phyloP scores from a whole-genome alignment of 2,113 vertebrate genomes.

The Lampris incognitus region DNA sequence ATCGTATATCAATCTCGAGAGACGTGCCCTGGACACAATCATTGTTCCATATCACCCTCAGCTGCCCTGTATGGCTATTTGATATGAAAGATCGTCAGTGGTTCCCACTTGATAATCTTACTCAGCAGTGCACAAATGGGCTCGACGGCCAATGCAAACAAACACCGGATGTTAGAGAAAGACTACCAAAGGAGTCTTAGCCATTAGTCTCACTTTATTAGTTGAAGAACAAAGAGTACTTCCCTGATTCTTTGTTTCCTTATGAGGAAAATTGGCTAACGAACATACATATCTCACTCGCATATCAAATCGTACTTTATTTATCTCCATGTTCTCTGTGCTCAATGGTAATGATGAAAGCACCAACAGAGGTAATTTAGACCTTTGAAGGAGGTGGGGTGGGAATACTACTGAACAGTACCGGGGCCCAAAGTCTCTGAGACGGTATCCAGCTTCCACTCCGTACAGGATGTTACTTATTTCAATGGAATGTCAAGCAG shows the following conservation, averaged over 20 bases:
- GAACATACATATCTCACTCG: background rate
- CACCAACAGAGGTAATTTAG: background rate
- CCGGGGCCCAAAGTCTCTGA: slow-evolving; percentile 17
- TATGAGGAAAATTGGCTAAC: slow-evolving; percentile 1
- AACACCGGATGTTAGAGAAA: slow-evolving; percentile 67
- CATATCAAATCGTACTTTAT: background rate
- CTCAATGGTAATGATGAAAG: background rate
- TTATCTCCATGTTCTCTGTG: background rate
- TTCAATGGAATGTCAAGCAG: slow-evolving; percentile 58
- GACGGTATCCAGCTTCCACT: slow-evolving; percentile 37
- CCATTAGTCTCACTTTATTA: slow-evolving; percentile 34
- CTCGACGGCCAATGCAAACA: slow-evolving; percentile 74
- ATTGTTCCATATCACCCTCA: slow-evolving; percentile 35
- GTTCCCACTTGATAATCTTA: slow-evolving; percentile 58
- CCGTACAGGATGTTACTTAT: slow-evolving; percentile 56
- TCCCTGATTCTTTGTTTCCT: slow-evolving; percentile 29
- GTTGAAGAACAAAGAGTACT: slow-evolving; percentile 30
- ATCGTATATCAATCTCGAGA: slow-evolving; percentile 45
- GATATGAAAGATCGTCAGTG: slow-evolving; percentile 59
- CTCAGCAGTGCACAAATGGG: slow-evolving; percentile 59
- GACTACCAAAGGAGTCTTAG: slow-evolving; percentile 17
- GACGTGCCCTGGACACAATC: slow-evolving; percentile 48
- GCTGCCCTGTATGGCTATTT: slow-evolving; percentile 57
- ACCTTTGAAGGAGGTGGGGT: background rate
- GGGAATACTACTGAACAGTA: background rate